A percentile compares a stretch with the other conserved stretches of the same genome.
phyloP scores from a whole-genome alignment of 2,113 vertebrate genomes.

The Coptodon bakossiorum region DNA sequence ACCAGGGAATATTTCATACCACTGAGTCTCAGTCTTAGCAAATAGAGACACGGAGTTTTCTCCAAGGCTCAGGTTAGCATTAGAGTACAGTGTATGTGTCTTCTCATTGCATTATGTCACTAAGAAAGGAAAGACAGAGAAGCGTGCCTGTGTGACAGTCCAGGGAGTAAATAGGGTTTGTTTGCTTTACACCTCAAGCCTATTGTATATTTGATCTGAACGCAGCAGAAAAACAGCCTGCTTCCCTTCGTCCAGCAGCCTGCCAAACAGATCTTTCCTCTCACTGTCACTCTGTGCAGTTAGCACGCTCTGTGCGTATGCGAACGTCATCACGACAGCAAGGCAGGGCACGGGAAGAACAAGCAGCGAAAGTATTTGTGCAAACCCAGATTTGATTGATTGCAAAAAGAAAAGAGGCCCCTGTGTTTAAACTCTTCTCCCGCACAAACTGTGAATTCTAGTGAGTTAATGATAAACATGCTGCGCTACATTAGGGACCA shows the following conservation, averaged over 20 bases:
- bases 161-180: constrained; percentile 1
- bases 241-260: not conserved
- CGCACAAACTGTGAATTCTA: not conserved
- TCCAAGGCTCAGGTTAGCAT: not conserved
- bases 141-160: not conserved
- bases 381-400: not conserved
- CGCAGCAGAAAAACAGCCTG: constrained; percentile 21
- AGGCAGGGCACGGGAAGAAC: not conserved
- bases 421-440: not conserved
- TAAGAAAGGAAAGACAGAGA: not conserved
- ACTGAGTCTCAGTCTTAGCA: not conserved
- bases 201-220: constrained; percentile 34
- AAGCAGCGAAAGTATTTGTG: not conserved
- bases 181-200: constrained; percentile 32
- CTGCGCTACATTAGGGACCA: not conserved
- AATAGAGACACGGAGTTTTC: not conserved
- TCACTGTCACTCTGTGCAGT: not conserved
- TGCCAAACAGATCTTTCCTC: constrained; percentile 22
- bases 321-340: not conserved
- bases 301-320: not conserved
- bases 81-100: not conserved
- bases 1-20: not conserved
- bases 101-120: not conserved
- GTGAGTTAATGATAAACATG: not conserved
- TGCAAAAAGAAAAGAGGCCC: not conserved